phyloP scores from a whole-genome alignment of 2,113 vertebrate genomes.

The Seriola dumerili region DNA sequence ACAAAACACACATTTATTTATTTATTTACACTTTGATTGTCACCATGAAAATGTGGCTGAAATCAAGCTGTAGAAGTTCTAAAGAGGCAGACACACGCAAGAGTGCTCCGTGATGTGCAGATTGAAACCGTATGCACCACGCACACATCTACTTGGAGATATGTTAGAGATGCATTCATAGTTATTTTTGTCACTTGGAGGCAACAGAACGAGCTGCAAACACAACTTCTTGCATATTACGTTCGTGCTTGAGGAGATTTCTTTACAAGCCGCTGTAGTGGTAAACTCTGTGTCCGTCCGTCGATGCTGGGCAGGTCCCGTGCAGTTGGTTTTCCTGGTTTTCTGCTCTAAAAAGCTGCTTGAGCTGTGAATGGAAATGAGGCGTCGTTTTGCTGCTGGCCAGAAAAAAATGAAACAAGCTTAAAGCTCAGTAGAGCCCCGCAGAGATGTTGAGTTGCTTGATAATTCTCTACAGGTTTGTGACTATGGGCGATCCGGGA shows the following conservation, averaged over 20 bases:
- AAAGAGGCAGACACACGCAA: constrained; percentile 14
- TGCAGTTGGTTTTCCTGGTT: background rate
- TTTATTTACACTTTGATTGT: constrained; percentile 49
- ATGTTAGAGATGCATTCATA: background rate
- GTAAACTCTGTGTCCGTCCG: too few species aligned
- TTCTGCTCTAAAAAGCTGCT: background rate
- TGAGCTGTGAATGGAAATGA: background rate
- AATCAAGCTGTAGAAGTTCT: constrained; percentile 40
- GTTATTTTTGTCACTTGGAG: background rate
- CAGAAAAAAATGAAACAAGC: background rate
- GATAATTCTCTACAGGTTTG: background rate
- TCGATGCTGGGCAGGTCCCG: background rate
- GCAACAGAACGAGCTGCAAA: background rate
- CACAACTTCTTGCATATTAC: background rate
- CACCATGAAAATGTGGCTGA: constrained; percentile 51
- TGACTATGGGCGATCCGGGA: background rate
- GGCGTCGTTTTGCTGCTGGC: background rate
- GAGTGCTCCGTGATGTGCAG: background rate
- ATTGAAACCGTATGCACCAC: too few species aligned
- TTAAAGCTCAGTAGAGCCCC: too few species aligned
- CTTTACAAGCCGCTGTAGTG: background rate
- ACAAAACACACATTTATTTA: constrained; percentile 31
- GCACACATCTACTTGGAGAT: background rate
- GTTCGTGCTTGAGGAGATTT: background rate
- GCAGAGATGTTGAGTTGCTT: too few species aligned